A percentile compares a stretch with the other conserved stretches of the same genome.
phyloP scores from a whole-genome alignment of 2,113 vertebrate species.

The Anarrhichthys ocellatus region DNA sequence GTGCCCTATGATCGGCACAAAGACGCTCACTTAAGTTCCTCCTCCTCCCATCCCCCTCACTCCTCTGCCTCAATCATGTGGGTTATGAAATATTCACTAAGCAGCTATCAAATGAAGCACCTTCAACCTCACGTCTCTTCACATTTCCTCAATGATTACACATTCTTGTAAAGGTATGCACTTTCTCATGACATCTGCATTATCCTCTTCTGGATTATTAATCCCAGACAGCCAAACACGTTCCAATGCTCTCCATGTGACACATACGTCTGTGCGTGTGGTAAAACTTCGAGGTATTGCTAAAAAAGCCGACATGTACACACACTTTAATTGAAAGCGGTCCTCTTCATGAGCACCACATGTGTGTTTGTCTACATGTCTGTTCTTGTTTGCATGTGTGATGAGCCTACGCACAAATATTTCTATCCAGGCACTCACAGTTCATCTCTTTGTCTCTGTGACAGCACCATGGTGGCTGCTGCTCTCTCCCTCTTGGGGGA shows the following conservation, averaged over 20 bases:
- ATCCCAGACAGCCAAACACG: background rate
- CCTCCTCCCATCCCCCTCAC: constrained; percentile 48
- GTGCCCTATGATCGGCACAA: background rate
- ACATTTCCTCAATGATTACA: constrained; percentile 25
- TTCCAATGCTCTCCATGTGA: background rate
- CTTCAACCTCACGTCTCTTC: constrained; percentile 46
- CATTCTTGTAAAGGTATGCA: constrained; percentile 7
- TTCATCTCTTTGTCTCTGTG: constrained; percentile 99
- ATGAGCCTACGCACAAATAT: constrained; percentile 35
- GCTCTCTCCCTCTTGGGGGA: constrained; percentile 81
- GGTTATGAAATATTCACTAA: constrained; percentile 83
- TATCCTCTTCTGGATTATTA: background rate
- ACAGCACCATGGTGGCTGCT: constrained; percentile 97
- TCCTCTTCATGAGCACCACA: background rate
- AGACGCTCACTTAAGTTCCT: constrained; percentile 32
- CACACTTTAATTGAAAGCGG: background rate
- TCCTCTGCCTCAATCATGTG: constrained; percentile 55
- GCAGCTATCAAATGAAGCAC: constrained; percentile 59
- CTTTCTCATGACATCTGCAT: constrained; percentile 25
- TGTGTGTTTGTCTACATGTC: constrained; percentile 7
- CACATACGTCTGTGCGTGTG: background rate
- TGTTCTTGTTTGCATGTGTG: constrained; percentile 51
- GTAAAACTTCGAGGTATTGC: background rate
- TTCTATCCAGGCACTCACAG: constrained; percentile 87
- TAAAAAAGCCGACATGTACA: background rate